Conservation (phyloP, 2,113 vertebrate species). For the Sebastes fasciatus region DNA sequence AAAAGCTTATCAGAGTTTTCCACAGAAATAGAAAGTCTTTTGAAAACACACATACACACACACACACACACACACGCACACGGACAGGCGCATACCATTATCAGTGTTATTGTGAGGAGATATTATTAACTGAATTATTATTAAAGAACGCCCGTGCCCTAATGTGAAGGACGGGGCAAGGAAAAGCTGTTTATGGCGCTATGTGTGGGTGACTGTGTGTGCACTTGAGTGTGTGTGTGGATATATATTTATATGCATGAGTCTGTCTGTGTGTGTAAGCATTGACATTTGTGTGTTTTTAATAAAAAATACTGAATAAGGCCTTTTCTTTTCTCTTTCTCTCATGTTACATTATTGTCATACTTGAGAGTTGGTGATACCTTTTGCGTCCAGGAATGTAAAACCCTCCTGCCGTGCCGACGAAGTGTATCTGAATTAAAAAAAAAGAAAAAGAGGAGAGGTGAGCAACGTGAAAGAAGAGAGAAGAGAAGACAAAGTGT, state of each 20-base stretch:
- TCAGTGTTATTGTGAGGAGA: conserved; percentile 52
- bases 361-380: no score
- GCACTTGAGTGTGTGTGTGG: not conserved
- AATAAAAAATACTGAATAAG: not conserved
- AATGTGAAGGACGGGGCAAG: conserved; percentile 69
- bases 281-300: not conserved
- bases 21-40: conserved; percentile 56
- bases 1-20: conserved; percentile 56
- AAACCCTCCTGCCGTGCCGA: not conserved
- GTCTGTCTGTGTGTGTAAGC: not conserved
- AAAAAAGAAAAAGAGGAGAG: not conserved
- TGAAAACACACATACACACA: conserved; percentile 23
- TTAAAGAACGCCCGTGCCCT: conserved; percentile 34
- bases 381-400: not conserved
- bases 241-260: not conserved
- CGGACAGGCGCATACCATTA: conserved; percentile 29
- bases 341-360: not conserved
- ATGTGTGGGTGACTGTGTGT: conserved; percentile 19
- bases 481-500: not conserved
- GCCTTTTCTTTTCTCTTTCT: not conserved
- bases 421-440: not conserved
- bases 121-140: conserved; percentile 62
- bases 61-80: conserved; percentile 12
- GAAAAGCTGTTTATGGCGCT: conserved; percentile 31
- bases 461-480: no score